Percentiles rank a stretch among this genome's conserved stretches.
Evolutionary conservation across 2,113 vertebrate genomes (phyloP).

Genomic region (Arenaria interpres): DNA sequence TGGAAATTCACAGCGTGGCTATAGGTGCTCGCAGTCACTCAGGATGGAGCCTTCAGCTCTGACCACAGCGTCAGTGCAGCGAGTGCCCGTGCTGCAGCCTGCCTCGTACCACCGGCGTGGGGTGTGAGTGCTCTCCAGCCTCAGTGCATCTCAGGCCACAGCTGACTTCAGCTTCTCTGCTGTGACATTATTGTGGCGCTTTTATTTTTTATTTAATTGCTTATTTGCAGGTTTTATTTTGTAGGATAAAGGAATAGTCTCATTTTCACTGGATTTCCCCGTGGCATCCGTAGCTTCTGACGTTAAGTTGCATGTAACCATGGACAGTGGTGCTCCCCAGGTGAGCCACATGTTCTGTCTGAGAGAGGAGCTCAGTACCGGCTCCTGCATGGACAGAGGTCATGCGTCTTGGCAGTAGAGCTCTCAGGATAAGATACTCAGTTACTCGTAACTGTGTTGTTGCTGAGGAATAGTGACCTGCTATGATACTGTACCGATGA

Average conservation of each 20-base stretch:
- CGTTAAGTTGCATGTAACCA: fast-evolving
- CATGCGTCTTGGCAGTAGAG: fast-evolving
- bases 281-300: fast-evolving
- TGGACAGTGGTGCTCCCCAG: background rate
- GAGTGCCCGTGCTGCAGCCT: fast-evolving
- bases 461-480: background rate
- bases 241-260: background rate
- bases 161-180: background rate
- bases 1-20: background rate
- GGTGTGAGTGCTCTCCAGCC: background rate
- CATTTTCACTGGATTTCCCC: background rate
- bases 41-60: background rate
- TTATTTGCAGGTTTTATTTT: background rate
- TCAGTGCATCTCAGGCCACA: background rate
- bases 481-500: background rate
- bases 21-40: fast-evolving
- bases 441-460: background rate
- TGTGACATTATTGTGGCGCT: background rate
- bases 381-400: background rate
- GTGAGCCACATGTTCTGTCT: fast-evolving
- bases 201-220: background rate
- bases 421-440: background rate
- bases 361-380: background rate
- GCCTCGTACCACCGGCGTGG: fast-evolving
- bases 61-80: fast-evolving